Conservation (phyloP, 1,140 invertebrate species). For the Seison nebaliae region DNA sequence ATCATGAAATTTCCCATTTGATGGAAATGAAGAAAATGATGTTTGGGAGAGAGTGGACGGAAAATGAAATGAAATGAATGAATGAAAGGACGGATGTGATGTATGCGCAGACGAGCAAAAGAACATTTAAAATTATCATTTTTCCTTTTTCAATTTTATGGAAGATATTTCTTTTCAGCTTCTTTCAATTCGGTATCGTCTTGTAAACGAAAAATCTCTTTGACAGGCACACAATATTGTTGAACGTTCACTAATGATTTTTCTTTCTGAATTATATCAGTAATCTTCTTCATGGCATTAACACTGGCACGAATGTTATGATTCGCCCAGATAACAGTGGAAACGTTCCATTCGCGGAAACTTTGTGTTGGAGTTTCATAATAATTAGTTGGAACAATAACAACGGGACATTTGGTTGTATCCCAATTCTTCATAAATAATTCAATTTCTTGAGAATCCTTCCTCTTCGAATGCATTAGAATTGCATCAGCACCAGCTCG, state of each 20-base stretch:
- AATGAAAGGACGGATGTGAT: too few relatives aligned
- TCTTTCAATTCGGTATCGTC: constrained; percentile 25
- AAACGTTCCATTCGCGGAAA: constrained; percentile 26
- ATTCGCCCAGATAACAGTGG: constrained; percentile 31
- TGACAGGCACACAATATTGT: constrained; percentile 23
- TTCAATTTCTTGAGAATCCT: constrained; percentile 28
- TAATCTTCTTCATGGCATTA: constrained; percentile 25
- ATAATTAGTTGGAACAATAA: constrained; percentile 31
- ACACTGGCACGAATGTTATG: constrained; percentile 28
- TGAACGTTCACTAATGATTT: constrained; percentile 23
- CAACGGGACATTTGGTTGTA: constrained; percentile 26
- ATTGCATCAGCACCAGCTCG: constrained; percentile 31
- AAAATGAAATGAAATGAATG: too few relatives aligned
- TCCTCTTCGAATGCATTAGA: constrained; percentile 30
- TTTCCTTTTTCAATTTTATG: constrained; percentile 13
- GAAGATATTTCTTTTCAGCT: constrained; percentile 30
- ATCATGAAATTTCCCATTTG: too few relatives aligned
- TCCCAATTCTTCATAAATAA: constrained; percentile 30
- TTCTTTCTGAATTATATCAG: constrained; percentile 22
- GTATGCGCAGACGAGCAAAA: too few relatives aligned
- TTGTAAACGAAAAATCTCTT: constrained; percentile 29
- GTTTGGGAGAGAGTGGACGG: too few relatives aligned
- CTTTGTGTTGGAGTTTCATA: constrained; percentile 26
- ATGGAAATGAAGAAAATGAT: too few relatives aligned
- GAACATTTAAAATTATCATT: too few relatives aligned